Base-by-base conservation (phyloP, 2,888 invertebrate species). In the Anoplius nigerrimus region DNA sequence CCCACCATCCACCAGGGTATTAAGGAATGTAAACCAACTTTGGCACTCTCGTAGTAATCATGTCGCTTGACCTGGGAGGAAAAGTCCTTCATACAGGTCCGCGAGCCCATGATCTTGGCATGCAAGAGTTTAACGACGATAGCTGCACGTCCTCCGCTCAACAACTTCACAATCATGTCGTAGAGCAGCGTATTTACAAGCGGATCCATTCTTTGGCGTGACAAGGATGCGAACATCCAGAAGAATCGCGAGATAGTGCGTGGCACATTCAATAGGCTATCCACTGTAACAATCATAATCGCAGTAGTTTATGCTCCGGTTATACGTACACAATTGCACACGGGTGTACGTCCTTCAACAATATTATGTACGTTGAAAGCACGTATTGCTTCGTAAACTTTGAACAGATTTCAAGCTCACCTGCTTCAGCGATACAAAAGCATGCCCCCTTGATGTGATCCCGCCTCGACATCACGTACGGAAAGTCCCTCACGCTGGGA, bases 81-180 rank as follows among this genome's bases (percentile, higher is more conserved):
- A 0, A 57, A 42, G n/a, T 79, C 76, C 21, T 69, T 74, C 6
- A 64, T 72, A 5, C 45, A 34, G 42, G 46, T 70, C 27, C 75
- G 80, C 15, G 71, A 64, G 0, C 75, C 79, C 62, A 86, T 81
- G 69, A 88, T 84, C 45, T 76, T 82, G 11, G 82, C 75, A 13
- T 88, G 84, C 43, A 88, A 66, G 20, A 86, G 78, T 66, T 85
- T 86, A 0, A 88, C 84, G 15, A 87, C 86, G 4, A 82, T 73
- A 2, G 86, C 85, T 20, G 87, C 88, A n/a, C 88, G 83, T 1
- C 87, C 88, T 16, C 83, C 84, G 51, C 86, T 84, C 58, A 88
- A 71, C 20, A 88, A 74, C 64, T 85, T 88, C 2, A 80, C 69
- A 59, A 88, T 69, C 6, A 81, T 76, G 6, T 81, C 80, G 5